Percentiles rank a stretch among this genome's conserved stretches.
Conservation (phyloP, 2,113 vertebrate genomes). For the crab-eating macaque (Macaca fascicularis) region T2T-MFA8v1.1 NC_088387.1:73604001-73604500, state of each 20-base stretch:
- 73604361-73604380: slow-evolving; percentile 65
- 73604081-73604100: slow-evolving; percentile 79
- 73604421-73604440: slow-evolving; percentile 85
- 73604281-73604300: slow-evolving; percentile 86
- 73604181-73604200: slow-evolving; percentile 89
- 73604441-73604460: slow-evolving; percentile 71
- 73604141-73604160: slow-evolving; percentile 92
- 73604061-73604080: slow-evolving; percentile 86
- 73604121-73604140: slow-evolving; percentile 86
- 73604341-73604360: slow-evolving; percentile 72
- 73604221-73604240: slow-evolving; percentile 92
- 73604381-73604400: slow-evolving; percentile 83
- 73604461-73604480: neutral
- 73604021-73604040: slow-evolving; percentile 99
- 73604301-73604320: slow-evolving; percentile 98
- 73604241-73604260: slow-evolving; percentile 90
- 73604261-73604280: slow-evolving; percentile 92
- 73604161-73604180: slow-evolving; percentile 96
- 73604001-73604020: slow-evolving; percentile 97
- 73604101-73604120: slow-evolving; percentile 85
- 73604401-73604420: slow-evolving; percentile 82
- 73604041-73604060: slow-evolving; percentile 86
- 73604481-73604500: neutral
- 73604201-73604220: slow-evolving; percentile 87
- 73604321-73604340: slow-evolving; percentile 91